phyloP scores from a whole-genome alignment of 2,113 vertebrate genomes.

The Capricornis sumatraensis region DNA sequence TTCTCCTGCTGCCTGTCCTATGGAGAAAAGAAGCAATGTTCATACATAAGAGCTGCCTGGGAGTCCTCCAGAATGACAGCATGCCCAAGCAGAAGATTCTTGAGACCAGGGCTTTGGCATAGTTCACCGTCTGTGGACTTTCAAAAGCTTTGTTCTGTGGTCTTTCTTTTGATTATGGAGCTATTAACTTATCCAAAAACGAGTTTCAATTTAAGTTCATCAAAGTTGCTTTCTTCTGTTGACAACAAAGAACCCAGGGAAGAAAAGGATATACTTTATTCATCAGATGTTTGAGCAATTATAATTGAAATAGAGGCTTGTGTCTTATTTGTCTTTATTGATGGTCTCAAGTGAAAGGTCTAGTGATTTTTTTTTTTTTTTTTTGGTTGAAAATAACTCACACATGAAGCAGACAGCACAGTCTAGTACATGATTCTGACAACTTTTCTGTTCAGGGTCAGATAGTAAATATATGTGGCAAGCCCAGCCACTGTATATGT shows the following conservation, averaged over 20 bases:
- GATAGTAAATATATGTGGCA: neutral
- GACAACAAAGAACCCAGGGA: neutral
- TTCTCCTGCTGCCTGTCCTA: fast-evolving
- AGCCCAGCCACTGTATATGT: neutral
- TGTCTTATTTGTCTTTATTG: neutral
- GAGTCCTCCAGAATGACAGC: neutral
- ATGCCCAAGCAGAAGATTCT: no score
- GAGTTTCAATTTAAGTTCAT: neutral
- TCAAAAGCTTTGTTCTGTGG: neutral
- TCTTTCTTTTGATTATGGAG: neutral
- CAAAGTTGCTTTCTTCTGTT: neutral
- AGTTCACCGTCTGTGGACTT: neutral
- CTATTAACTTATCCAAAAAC: neutral
- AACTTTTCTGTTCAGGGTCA: neutral
- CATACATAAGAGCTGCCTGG: fast-evolving
- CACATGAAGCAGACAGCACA: neutral
- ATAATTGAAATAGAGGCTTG: neutral
- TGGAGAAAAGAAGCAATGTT: neutral
- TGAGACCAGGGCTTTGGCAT: fast-evolving
- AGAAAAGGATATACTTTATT: neutral
- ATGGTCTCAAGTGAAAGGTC: neutral
- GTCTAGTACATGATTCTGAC: neutral
- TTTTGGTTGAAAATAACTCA: neutral
- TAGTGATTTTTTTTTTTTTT: neutral
- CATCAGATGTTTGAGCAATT: neutral